Conservation (phyloP, 2,797 vertebrate species). For the Hybognathus amarus region DNA sequence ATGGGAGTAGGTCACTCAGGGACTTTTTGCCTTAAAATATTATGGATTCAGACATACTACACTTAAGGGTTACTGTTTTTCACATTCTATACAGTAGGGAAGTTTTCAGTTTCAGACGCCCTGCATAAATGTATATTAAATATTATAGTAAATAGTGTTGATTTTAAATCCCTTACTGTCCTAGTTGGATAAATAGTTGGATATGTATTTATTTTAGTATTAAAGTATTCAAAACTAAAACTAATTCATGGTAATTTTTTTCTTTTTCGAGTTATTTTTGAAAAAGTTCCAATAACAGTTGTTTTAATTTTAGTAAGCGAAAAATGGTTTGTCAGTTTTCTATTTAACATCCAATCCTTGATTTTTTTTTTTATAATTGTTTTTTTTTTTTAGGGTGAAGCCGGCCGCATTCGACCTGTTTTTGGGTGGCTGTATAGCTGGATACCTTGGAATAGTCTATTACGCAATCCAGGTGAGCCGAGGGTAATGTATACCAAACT, state of each 20-base stretch:
- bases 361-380: neutral
- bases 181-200: no score
- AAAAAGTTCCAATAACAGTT: neutral
- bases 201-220: neutral
- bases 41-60: neutral
- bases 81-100: neutral
- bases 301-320: neutral
- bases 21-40: neutral
- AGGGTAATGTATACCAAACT: conserved; percentile 3
- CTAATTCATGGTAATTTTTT: neutral
- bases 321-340: neutral
- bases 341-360: neutral
- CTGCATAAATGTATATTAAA: neutral
- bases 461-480: conserved; percentile 75
- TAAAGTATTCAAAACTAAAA: no score
- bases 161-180: neutral
- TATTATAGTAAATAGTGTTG: neutral
- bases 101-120: neutral
- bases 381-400: conserved; percentile 75
- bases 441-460: conserved; percentile 80
- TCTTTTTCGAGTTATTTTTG: no score
- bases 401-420: conserved; percentile 86
- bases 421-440: conserved; percentile 81
- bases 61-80: neutral
- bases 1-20: no score